A percentile compares a stretch with the other conserved stretches of the same genome.
Evolutionary conservation across 1,140 invertebrate species (phyloP).

Genomic region (Drepana arcuata): DNA sequence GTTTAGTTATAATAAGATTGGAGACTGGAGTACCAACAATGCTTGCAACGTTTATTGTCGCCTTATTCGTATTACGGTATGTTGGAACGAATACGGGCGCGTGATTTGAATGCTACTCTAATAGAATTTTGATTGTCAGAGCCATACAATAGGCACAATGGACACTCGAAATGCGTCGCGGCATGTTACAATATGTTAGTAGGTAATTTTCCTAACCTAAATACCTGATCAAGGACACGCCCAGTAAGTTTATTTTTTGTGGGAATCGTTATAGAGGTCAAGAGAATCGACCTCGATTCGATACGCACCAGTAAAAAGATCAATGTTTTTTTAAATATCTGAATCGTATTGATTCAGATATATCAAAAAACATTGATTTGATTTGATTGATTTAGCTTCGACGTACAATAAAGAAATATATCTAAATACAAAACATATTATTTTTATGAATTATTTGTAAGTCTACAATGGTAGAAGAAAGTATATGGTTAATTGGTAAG

Average conservation of each 20-base stretch:
- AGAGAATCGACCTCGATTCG: too few relatives aligned
- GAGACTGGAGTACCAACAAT: constrained; percentile 17
- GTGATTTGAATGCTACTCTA: constrained; percentile 47
- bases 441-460: too few relatives aligned
- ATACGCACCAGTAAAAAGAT: too few relatives aligned
- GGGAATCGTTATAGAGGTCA: constrained; percentile 13
- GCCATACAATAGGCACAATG: constrained; percentile 51
- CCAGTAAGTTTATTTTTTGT: too few relatives aligned
- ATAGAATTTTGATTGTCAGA: constrained; percentile 38
- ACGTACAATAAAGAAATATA: too few relatives aligned
- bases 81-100: constrained; percentile 59
- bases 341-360: too few relatives aligned
- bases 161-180: constrained; percentile 43
- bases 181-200: constrained; percentile 45
- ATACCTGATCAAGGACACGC: constrained; percentile 57
- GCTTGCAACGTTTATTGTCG: constrained; percentile 30
- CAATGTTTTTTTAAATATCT: too few relatives aligned
- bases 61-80: constrained; percentile 63
- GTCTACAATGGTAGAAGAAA: too few relatives aligned
- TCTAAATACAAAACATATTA: too few relatives aligned
- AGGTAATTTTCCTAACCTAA: constrained; percentile 58
- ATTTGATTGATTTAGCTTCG: too few relatives aligned
- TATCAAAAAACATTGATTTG: too few relatives aligned
- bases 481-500: too few relatives aligned
- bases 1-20: constrained; percentile 45